phyloP scores from a whole-genome alignment of 2,888 invertebrate species.

The Drosophila niveifrons region DNA sequence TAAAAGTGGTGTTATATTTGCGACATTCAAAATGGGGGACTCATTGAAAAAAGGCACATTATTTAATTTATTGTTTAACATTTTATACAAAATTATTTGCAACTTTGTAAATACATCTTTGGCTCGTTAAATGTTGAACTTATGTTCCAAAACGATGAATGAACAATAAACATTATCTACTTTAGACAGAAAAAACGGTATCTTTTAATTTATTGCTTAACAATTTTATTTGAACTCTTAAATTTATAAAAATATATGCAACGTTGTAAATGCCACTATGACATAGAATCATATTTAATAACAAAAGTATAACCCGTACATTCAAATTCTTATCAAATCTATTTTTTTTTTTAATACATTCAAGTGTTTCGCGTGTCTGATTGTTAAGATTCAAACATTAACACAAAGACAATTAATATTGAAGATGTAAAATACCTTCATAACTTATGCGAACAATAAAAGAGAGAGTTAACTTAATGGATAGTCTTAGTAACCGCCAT shows the following conservation, averaged over 20 bases:
- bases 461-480: neutral
- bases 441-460: neutral
- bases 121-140: constrained; percentile 18
- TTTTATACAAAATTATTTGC: constrained; percentile 12
- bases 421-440: neutral
- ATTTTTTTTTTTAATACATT: neutral
- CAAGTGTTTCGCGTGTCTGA: neutral
- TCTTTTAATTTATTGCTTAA: too few species aligned
- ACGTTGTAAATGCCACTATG: too few species aligned
- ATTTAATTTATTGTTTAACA: constrained; percentile 36
- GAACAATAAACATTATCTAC: constrained; percentile 4
- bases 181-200: constrained; percentile 6
- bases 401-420: neutral
- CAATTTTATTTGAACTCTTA: too few species aligned
- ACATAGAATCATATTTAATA: too few species aligned
- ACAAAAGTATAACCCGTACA: constrained; percentile 9
- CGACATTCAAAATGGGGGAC: constrained; percentile 63
- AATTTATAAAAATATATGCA: too few species aligned
- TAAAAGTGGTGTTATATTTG: neutral
- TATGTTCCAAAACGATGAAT: constrained; percentile 27
- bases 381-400: neutral
- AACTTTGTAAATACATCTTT: constrained; percentile 7
- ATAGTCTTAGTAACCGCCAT: constrained; percentile 21
- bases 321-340: neutral
- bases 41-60: constrained; percentile 56